Base-by-base conservation (phyloP, 1,140 invertebrate species). In the Apocrypta bakeri region DNA sequence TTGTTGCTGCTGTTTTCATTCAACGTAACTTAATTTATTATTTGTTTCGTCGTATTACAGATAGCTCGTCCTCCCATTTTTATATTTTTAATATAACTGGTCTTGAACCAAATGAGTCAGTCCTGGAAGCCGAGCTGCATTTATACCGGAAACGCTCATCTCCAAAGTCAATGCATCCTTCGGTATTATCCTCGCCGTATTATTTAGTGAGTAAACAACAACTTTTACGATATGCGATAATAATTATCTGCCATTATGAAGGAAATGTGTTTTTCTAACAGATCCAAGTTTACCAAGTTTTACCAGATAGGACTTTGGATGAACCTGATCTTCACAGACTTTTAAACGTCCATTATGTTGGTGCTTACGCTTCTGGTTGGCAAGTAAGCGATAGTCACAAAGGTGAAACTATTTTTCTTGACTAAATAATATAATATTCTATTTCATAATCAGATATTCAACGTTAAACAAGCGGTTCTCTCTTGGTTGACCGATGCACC, bases 101-200 rank as follows among this genome's bases (percentile, higher is more conserved):
- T 9, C 85, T 94, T 48, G 90, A 91, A 69, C 86, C 83, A n/a
- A 87, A 86, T 40, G 94, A 95, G 85, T 92, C 91, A 12, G 89
- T 95, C 3, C 82, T 94, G 61, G 92, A 94, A 69, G 94, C 94
- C 0, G 94, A 95, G 85, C 91, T 95, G 33, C 94, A 94, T 85
- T 88, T 95, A 7, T 94, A 93, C 84, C 91, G 93, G 77, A 91
- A 93, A 86, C 90, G 89, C 69, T 92, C 90, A 6, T 84, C 87
- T 1, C 56, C 85, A 25, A 85, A 87, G 7, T 73, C 83, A 25
- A 82, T 85, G 24, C 88, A 90, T 83, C 87, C 88, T 3, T 84
- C 88, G 25, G 85, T 89, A 3, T 83, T 89, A 29, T 83, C 86
- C 17, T 89, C 87, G n/a, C 89, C 88, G 21, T 88, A 88, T 84